Evolutionary conservation across 2,888 invertebrate genomes (phyloP), one percentile per base, ranked within the genome.

Genomic region (Netelia inedita): DNA sequence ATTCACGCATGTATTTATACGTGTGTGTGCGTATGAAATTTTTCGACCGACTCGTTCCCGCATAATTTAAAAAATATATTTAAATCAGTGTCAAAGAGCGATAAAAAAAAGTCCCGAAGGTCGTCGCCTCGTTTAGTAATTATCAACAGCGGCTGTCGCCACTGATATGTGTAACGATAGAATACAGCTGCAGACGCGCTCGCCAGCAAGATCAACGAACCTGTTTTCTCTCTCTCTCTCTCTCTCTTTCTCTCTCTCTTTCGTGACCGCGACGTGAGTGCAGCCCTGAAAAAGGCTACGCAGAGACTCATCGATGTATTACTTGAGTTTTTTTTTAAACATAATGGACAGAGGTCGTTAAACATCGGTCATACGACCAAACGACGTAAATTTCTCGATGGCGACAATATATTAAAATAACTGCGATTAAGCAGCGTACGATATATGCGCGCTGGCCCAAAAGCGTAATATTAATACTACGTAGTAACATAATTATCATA

Each of bases 141-240:
- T 75, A 75, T 81, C 55, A 28, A 41, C 35, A 69, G 41, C 41
- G 68, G 43, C 41, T 61, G 23, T 75, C 55, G 41, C 55, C 65
- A 35, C 61, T 16, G 46, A 50, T 21, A 75, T 53, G 55, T 55
- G 46, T 35, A 43, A 50, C 14, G 68, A 66, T 14, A 55, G 16
- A 6, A 19, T 35, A 69, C 69, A 76, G 63, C 63, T 76, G 57
- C 76, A 19, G 41, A 59, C 46, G 50, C 19, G 16, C 53, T n/a
- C 75, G 28, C 63, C 35, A 41, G 46, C 69, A 63, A 53, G 79
- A 76, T 65, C 76, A 82, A 82, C 76, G 82, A 82, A 82, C 82
- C 82, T 19, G 8, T 19, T 46, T 46, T 46, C 46, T 46, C 10
- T 46, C 46, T 46, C 11, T 8, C 46, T 46, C 46, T 46, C 9